These are phyloP conservation scores for Kradibia gibbosae DNA, from an alignment of 1,140 invertebrate species.

Conservation along the genomic window DNA sequence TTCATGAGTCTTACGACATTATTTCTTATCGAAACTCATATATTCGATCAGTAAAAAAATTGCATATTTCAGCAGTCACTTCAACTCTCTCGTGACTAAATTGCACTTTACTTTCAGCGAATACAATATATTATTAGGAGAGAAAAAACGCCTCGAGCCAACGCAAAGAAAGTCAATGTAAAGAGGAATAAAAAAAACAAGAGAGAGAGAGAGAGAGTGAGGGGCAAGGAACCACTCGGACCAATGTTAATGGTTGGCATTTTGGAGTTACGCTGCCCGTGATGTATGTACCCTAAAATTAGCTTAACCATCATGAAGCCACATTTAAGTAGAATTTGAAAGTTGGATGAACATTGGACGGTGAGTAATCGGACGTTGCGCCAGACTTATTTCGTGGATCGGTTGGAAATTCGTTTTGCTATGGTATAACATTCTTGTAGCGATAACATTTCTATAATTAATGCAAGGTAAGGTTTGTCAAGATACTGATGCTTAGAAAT, in stretches of 20 bases:
- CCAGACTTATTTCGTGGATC: background rate
- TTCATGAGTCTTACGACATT: no score
- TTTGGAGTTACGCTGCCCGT: background rate
- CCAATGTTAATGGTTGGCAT: slow-evolving; percentile 29
- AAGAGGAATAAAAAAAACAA: no score
- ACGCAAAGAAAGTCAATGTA: background rate
- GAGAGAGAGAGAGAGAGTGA: slow-evolving; percentile 1
- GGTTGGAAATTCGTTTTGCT: background rate
- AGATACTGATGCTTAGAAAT: background rate
- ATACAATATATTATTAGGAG: slow-evolving; percentile 11
- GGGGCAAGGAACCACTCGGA: background rate
- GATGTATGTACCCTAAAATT: slow-evolving; percentile 8
- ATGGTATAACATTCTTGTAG: background rate
- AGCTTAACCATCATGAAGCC: slow-evolving; percentile 12
- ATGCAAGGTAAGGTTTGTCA: background rate
- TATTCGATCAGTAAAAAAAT: background rate
- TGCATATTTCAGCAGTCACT: background rate
- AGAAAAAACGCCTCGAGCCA: slow-evolving; percentile 2
- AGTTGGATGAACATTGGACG: slow-evolving; percentile 38
- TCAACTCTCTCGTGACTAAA: background rate
- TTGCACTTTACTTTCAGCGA: background rate
- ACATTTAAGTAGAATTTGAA: slow-evolving; percentile 29
- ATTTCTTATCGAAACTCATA: no score
- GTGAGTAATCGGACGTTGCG: slow-evolving; percentile 26
- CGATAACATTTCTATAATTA: background rate